Conservation (phyloP, 2,888 invertebrate genomes). For the Cosmopolites sordidus region DNA sequence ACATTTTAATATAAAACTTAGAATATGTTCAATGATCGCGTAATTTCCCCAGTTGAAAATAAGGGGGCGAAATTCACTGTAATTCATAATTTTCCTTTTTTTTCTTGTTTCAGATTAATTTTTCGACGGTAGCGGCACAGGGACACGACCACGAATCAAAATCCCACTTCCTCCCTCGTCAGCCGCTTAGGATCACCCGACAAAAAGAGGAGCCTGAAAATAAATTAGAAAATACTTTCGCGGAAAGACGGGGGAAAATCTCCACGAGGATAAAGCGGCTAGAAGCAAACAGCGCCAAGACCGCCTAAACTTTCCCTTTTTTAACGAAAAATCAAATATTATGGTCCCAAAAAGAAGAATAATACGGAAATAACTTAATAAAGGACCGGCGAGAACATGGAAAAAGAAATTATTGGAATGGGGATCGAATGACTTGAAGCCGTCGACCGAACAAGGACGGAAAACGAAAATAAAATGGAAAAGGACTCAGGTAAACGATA, state of each 20-base stretch:
- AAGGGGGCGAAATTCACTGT: too few relatives aligned
- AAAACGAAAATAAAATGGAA: conserved; percentile 31
- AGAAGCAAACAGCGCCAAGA: not conserved
- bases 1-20: too few relatives aligned
- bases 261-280: not conserved
- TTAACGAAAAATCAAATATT: conserved; percentile 15
- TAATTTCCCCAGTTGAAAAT: too few relatives aligned
- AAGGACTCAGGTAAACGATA: conserved; percentile 39
- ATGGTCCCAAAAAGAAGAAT: conserved; percentile 17
- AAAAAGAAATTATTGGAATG: conserved; percentile 22
- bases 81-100: too few relatives aligned
- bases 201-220: not conserved
- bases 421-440: conserved; percentile 20
- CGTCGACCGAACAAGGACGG: not conserved
- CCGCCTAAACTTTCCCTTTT: not conserved
- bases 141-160: too few relatives aligned
- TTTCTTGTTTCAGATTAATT: not conserved
- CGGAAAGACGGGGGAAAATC: not conserved
- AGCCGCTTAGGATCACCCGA: too few relatives aligned
- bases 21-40: too few relatives aligned
- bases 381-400: conserved; percentile 15
- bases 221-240: conserved; percentile 1
- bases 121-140: too few relatives aligned
- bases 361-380: conserved; percentile 22
- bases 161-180: too few relatives aligned